phyloP scores from a whole-genome alignment of 2,888 invertebrate species.

The Agyllia agylla region DNA sequence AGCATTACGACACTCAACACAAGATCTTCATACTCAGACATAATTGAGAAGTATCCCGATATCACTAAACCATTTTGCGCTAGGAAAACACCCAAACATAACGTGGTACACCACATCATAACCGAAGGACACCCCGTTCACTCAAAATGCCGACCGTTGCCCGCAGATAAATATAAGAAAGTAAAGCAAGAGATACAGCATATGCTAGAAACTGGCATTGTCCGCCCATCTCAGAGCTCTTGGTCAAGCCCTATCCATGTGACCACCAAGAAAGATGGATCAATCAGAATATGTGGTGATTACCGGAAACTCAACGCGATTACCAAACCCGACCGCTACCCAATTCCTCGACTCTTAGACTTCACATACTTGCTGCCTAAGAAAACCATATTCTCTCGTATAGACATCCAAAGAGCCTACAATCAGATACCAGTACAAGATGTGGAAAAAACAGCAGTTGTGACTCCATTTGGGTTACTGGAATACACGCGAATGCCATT shows the following conservation, averaged over 20 bases:
- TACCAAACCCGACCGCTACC: background rate
- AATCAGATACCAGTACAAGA: background rate
- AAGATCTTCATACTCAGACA: background rate
- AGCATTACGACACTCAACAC: background rate
- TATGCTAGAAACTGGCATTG: background rate
- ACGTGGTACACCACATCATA: background rate
- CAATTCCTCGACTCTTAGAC: background rate
- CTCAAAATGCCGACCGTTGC: background rate
- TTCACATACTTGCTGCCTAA: background rate
- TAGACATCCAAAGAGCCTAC: background rate
- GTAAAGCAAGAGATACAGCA: background rate
- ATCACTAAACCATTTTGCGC: background rate
- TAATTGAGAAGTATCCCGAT: background rate
- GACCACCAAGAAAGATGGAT: background rate
- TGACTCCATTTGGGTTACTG: background rate
- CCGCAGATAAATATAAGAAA: background rate
- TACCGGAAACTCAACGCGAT: background rate
- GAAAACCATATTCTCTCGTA: background rate
- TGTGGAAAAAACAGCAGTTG: background rate
- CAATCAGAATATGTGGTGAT: conserved; percentile 15
- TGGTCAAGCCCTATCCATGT: background rate
- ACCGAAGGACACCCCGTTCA: background rate
- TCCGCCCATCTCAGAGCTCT: background rate
- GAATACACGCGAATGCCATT: background rate
- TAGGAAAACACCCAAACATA: background rate